phyloP scores from a whole-genome alignment of 2,888 invertebrate genomes.

The Tenthredo scrophulariae region DNA sequence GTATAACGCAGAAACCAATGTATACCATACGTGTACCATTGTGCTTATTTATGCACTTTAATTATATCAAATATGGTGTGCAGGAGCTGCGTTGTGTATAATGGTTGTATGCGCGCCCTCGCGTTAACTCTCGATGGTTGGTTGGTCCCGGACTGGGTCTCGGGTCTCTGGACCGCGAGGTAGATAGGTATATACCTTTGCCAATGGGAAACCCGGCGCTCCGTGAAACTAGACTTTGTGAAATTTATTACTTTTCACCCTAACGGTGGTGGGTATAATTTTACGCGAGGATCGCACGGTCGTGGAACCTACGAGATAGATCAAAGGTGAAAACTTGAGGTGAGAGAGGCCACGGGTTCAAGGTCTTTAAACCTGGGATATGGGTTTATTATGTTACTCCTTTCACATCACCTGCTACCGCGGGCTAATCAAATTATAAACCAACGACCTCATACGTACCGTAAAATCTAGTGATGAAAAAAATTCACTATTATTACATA shows the following conservation, averaged over 20 bases:
- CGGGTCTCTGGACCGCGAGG: slow-evolving; percentile 24
- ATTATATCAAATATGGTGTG: slow-evolving; percentile 77
- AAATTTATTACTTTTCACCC: slow-evolving; percentile 47
- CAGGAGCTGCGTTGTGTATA: slow-evolving; percentile 63
- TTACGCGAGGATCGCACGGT: slow-evolving; percentile 23
- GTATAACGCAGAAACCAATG: slow-evolving; percentile 53
- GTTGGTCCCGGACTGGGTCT: slow-evolving; percentile 20
- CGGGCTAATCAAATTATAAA: background rate
- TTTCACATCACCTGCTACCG: background rate
- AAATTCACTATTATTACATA: too few species aligned
- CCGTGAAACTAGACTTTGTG: slow-evolving; percentile 47
- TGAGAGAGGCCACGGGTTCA: slow-evolving; percentile 34
- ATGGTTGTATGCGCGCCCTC: slow-evolving; percentile 54
- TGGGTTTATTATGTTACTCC: background rate
- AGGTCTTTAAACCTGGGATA: slow-evolving; percentile 28
- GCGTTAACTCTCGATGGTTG: slow-evolving; percentile 37
- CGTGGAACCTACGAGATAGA: slow-evolving; percentile 1
- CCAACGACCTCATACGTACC: background rate
- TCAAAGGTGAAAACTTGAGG: slow-evolving; percentile 38
- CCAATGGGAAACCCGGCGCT: slow-evolving; percentile 35
- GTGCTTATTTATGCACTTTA: slow-evolving; percentile 77
- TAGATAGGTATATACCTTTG: slow-evolving; percentile 13
- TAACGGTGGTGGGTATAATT: slow-evolving; percentile 31
- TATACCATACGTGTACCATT: slow-evolving; percentile 72
- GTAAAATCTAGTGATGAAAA: background rate